Base-by-base conservation (phyloP, 2,797 vertebrate species). In the Phoxinus dragarum region DNA sequence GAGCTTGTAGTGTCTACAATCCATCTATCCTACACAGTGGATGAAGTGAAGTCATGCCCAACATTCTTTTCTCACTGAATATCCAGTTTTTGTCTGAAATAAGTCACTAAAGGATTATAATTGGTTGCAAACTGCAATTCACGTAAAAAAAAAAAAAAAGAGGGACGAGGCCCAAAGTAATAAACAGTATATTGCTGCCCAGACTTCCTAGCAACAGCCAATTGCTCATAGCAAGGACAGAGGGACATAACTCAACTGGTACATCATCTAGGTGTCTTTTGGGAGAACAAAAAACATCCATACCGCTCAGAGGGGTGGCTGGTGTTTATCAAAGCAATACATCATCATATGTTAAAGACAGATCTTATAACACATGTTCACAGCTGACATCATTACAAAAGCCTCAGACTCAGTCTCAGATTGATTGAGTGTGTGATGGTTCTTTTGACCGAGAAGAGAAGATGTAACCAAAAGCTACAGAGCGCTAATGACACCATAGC, bases 271-370 rank as follows among this genome's bases (percentile, higher is more conserved):
- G 66, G 38, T 56, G 44, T 78, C 64, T 64, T 47, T 31, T 54
- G 47, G 49, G 61, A 84, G 49, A 84, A 67, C 44, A 80, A 68
- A 76, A 49, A 84, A 54, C 73, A 77, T 77, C 27, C 27, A 42
- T 59, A 31, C 34, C 68, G n/a, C 23, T 78, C 36, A 40, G 5
- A 76, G 64, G 64, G 74, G 12, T 27, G 7, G 34, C 47, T 76
- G 23, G 64, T 69, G 74, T 77, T 84, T 69, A 84, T 84, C 64
- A 84, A 84, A 67, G 49, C 49, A 42, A 69, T 84, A 59, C 38
- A 77, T 84, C 73, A 68, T 40, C 11, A 31, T 67, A 68, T 68
- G 64, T 82, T 81, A 27, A 69, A 71, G 34, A 75, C 59, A 54
- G 47, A 52, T 52, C 44, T 83, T 74, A 76, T 31, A 52, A 76